phyloP scores from a whole-genome alignment of 2,888 invertebrate species.

The Elegia similella region DNA sequence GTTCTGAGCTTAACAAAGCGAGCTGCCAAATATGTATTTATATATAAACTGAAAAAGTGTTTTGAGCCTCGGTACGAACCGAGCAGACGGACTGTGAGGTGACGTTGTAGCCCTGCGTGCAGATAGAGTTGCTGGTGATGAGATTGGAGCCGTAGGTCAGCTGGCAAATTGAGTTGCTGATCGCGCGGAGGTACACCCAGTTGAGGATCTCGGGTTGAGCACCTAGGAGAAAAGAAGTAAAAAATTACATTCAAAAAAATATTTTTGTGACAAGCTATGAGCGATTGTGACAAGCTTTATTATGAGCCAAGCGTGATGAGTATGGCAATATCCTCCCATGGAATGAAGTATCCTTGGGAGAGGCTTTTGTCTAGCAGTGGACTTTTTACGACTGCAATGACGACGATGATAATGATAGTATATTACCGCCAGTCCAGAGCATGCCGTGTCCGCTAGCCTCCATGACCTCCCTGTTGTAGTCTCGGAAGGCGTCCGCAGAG shows the following conservation, averaged over 20 bases:
- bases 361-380: no score
- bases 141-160: constrained; percentile 39
- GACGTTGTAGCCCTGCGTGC: constrained; percentile 62
- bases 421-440: constrained; percentile 63
- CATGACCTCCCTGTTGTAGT: constrained; percentile 44
- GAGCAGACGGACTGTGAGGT: constrained; percentile 71
- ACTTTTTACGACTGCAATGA: neutral
- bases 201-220: constrained; percentile 43
- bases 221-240: constrained; percentile 34
- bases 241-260: neutral
- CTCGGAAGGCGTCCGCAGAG: constrained; percentile 43
- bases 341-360: no score
- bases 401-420: neutral
- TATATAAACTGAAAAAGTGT: no score
- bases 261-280: no score
- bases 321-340: no score
- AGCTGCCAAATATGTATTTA: no score
- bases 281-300: no score
- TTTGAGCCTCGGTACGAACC: constrained; percentile 42
- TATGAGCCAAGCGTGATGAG: no score
- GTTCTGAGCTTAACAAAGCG: no score
- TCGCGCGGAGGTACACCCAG: constrained; percentile 61
- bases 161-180: constrained; percentile 49
- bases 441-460: constrained; percentile 64
- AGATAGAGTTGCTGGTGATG: constrained; percentile 52